These are phyloP conservation scores for Scopus umbretta DNA, from an alignment of 2,113 vertebrate species.

Conservation along the genomic window DNA sequence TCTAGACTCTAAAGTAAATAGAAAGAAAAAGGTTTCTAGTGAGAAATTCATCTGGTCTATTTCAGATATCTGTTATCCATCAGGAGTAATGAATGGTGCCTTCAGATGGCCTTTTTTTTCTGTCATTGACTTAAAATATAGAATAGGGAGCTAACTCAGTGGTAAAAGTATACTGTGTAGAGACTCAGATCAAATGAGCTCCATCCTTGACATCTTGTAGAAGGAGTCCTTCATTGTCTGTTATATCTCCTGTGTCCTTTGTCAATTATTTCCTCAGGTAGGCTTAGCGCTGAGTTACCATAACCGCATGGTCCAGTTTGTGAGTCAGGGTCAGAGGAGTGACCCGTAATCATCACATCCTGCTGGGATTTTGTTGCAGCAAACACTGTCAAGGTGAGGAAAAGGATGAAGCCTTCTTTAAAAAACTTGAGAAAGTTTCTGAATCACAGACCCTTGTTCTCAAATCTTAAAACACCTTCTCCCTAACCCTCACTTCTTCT, in stretches of 20 bases:
- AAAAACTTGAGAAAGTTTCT: background rate
- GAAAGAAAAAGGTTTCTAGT: background rate
- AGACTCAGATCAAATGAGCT: background rate
- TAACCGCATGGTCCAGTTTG: background rate
- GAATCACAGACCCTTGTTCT: background rate
- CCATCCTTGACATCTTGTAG: background rate
- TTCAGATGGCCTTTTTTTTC: background rate
- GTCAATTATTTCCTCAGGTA: background rate
- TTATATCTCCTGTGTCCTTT: background rate
- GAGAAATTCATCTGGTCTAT: background rate
- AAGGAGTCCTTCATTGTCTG: background rate
- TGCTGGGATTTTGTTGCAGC: background rate
- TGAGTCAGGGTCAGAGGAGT: background rate
- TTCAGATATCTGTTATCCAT: background rate
- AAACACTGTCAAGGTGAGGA: background rate
- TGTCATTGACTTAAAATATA: background rate
- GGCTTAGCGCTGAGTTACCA: background rate
- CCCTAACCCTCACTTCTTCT: too few species aligned
- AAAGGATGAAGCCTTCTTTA: background rate
- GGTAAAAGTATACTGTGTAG: background rate
- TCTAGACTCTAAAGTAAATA: background rate
- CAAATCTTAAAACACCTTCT: too few species aligned
- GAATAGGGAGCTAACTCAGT: background rate
- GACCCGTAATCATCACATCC: background rate
- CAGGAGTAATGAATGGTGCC: background rate